A percentile compares a stretch with the other conserved stretches of the same genome.
Conservation (phyloP, 2,113 vertebrate species). For the Thamnophis sirtalis region DNA sequence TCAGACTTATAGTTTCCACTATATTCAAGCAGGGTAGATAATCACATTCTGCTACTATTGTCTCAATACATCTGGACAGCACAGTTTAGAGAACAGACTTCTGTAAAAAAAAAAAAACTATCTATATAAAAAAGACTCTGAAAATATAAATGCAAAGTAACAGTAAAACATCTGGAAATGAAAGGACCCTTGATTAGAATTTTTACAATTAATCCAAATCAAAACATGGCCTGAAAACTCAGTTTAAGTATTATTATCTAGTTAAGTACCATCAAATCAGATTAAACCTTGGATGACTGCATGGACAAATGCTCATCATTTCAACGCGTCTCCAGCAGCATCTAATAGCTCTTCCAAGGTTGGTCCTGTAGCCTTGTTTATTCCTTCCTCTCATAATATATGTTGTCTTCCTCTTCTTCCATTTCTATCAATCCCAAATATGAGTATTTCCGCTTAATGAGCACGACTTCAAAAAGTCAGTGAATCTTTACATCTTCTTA, state of each 20-base stretch:
- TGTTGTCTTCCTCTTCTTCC: not conserved
- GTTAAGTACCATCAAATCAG: not conserved
- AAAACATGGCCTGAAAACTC: conserved; percentile 33
- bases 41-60: conserved; percentile 1
- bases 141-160: conserved; percentile 44
- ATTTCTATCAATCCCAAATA: not conserved
- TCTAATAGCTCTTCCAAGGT: not conserved
- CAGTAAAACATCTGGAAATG: conserved; percentile 31
- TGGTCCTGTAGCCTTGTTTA: not conserved
- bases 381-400: not conserved
- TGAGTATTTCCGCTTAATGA: not conserved
- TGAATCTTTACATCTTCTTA: not conserved
- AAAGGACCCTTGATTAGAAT: conserved; percentile 36
- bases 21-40: not conserved
- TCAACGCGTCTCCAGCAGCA: not conserved
- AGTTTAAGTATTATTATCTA: conserved; percentile 35
- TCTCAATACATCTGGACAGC: conserved; percentile 5
- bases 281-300: not conserved
- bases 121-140: conserved; percentile 23
- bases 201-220: conserved; percentile 47
- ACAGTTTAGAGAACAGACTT: not conserved
- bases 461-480: not conserved
- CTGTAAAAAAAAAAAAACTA: not conserved
- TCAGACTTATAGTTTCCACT: not conserved
- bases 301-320: not conserved